Evolutionary conservation across 2,888 invertebrate genomes (phyloP), one percentile per base, ranked within the genome.

Genomic region (Mamestra brassicae): DNA sequence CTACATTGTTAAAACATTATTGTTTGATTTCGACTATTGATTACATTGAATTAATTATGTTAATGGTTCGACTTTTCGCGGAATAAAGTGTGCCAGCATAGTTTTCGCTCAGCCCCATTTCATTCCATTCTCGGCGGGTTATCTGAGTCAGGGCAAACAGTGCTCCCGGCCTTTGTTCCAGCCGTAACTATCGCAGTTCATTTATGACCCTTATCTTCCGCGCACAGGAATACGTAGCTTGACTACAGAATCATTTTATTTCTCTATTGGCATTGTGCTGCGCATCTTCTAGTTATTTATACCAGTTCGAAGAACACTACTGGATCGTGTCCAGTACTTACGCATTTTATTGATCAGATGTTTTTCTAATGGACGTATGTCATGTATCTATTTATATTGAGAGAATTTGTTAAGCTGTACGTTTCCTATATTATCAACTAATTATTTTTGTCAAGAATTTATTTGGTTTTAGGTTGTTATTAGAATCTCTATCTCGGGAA

Each of bases 141-240:
- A 89, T 90, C 90, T 88, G 90, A 92, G 87, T 92, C 92, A 91
- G 92, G 89, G 89, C 92, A 92, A 93, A 93, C 91, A 92, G 83
- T 77, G 85, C 85, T 83, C 83, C 83, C 76, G 83, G 85, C 86
- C 87, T 92, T 93, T 93, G 91, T 92, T 92, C 84, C 86, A 87
- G 78, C 76, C 80, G 84, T 85, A 80, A 81, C 85, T 89, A 89
- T 89, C 89, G 80, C 78, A 86, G 85, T 86, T 86, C 88, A 88
- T 90, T 89, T 89, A 88, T 88, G 85, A 87, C 81, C 83, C 85
- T 88, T 90, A 90, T 88, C 87, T 88, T 78, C 76, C 71, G 75
- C 85, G 82, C 78, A 87, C 86, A 86, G 86, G 77, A 83, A 84
- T 86, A 85, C 66, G 67, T 76, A 82, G 82, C 81, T 79, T 72